phyloP scores from a whole-genome alignment of 2,113 vertebrate genomes.

The Heterotilapia buettikoferi region DNA sequence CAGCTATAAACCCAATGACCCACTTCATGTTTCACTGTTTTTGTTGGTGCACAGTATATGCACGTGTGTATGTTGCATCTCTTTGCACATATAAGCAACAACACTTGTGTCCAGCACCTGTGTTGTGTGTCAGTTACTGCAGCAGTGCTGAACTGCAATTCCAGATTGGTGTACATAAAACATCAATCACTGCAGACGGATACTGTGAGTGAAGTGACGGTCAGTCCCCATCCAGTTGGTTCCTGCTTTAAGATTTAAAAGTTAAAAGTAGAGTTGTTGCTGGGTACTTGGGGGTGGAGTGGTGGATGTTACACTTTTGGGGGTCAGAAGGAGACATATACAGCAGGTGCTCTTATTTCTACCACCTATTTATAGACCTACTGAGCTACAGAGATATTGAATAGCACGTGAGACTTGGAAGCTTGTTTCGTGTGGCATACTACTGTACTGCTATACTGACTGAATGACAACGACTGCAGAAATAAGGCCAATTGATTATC shows the following conservation, averaged over 20 bases:
- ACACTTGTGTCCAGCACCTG: neutral
- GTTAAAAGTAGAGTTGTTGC: conserved; percentile 56
- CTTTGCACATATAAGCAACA: neutral
- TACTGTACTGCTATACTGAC: neutral
- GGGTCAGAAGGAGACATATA: neutral
- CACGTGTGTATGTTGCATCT: neutral
- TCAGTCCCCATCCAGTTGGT: neutral
- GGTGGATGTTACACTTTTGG: neutral
- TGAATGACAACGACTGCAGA: neutral
- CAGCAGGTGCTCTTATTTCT: conserved; percentile 46
- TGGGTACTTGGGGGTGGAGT: neutral
- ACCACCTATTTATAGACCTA: conserved; percentile 40
- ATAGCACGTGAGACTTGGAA: conserved; percentile 1
- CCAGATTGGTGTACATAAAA: neutral
- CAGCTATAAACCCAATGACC: neutral
- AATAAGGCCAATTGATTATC: neutral
- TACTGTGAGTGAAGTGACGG: neutral
- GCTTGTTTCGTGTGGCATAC: neutral
- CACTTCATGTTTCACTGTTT: neutral
- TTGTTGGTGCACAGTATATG: neutral
- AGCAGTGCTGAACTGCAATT: neutral
- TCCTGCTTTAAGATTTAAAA: conserved; percentile 1
- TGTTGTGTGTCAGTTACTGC: neutral
- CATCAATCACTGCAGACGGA: neutral
- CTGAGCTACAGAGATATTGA: neutral